These are phyloP conservation scores for Acrobasis repandana DNA, from an alignment of 2,888 invertebrate species.

Conservation along the genomic window DNA sequence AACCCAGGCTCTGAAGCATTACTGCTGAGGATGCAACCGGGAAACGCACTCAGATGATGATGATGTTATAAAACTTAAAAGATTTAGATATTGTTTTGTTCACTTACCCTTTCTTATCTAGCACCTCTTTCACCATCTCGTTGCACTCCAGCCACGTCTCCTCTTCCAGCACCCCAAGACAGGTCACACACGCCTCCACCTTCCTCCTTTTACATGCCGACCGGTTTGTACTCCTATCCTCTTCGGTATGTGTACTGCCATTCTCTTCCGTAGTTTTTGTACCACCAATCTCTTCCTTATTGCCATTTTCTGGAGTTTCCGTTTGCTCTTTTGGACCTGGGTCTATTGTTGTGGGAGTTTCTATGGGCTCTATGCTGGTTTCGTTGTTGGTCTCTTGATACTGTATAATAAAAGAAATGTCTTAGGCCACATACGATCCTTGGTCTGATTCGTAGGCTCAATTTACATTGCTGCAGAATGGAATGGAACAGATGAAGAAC, in stretches of 20 bases:
- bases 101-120: slow-evolving; percentile 72
- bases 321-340: neutral
- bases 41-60: too few relatives aligned
- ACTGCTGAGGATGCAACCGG: too few relatives aligned
- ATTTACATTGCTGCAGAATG: too few relatives aligned
- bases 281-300: slow-evolving; percentile 24
- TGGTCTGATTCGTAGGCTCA: too few relatives aligned
- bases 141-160: slow-evolving; percentile 80
- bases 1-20: too few relatives aligned
- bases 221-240: slow-evolving; percentile 32
- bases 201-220: slow-evolving; percentile 72
- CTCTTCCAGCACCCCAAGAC: slow-evolving; percentile 88
- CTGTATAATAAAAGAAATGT: neutral
- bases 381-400: slow-evolving; percentile 7
- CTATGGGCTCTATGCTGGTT: neutral
- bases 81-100: too few relatives aligned
- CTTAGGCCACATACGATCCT: too few relatives aligned
- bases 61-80: too few relatives aligned
- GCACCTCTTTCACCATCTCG: slow-evolving; percentile 74
- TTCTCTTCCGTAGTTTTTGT: neutral
- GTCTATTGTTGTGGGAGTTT: neutral
- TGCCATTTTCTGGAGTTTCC: slow-evolving; percentile 20
- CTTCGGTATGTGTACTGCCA: slow-evolving; percentile 17
- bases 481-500: too few relatives aligned
- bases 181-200: slow-evolving; percentile 84